These are phyloP conservation scores for Apocrypta bakeri DNA, from an alignment of 1,140 invertebrate species.

Conservation along the genomic window DNA sequence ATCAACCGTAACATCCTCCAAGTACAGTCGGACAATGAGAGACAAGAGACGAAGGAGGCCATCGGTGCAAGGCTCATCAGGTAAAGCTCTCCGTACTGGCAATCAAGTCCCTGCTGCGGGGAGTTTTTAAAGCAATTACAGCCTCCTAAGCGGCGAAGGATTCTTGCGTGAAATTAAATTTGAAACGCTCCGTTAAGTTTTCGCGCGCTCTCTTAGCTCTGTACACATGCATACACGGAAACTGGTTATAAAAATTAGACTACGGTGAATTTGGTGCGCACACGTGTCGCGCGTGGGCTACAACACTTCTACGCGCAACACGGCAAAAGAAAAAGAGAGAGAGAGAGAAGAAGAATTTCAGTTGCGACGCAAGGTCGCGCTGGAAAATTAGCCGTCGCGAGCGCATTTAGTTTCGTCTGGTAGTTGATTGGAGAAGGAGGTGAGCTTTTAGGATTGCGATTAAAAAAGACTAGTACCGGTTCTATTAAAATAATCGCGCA, in stretches of 20 bases:
- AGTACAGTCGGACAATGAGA: slow-evolving; percentile 93
- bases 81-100: too few relatives aligned
- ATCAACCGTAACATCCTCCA: slow-evolving; percentile 98
- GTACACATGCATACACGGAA: neutral
- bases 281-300: neutral
- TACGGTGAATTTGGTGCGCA: neutral
- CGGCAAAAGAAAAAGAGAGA: neutral
- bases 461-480: too few relatives aligned
- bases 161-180: slow-evolving; percentile 8
- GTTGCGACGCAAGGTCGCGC: neutral
- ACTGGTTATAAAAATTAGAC: neutral
- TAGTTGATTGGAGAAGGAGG: neutral
- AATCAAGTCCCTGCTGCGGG: too few relatives aligned
- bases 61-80: slow-evolving; percentile 95
- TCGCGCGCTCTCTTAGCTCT: too few relatives aligned
- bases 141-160: neutral
- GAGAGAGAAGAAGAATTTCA: neutral
- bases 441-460: neutral
- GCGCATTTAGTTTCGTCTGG: neutral
- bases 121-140: neutral
- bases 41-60: slow-evolving; percentile 94
- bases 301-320: neutral
- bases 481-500: too few relatives aligned
- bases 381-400: neutral
- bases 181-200: neutral